Conservation (phyloP, 2,888 invertebrate genomes). For the Watsonalla cultraria region DNA sequence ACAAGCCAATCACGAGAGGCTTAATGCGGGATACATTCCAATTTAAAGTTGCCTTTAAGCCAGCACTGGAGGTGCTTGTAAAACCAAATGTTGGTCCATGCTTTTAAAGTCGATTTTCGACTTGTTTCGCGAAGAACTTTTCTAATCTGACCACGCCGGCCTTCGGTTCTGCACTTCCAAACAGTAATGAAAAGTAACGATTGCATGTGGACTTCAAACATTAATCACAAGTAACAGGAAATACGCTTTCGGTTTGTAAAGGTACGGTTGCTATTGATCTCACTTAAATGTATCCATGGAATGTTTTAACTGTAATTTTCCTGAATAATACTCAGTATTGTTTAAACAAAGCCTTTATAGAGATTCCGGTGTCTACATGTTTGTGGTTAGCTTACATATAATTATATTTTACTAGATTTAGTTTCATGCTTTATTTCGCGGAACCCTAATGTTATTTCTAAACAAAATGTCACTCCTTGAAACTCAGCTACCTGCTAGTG, state of each 20-base stretch:
- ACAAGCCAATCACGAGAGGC: constrained; percentile 76
- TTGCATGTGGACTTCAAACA: constrained; percentile 69
- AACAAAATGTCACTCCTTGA: no score
- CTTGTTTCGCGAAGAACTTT: constrained; percentile 69
- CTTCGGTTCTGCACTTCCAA: constrained; percentile 70
- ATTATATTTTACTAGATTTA: no score
- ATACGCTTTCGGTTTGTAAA: not conserved
- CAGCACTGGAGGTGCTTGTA: constrained; percentile 59
- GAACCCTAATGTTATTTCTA: no score
- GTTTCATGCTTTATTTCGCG: no score
- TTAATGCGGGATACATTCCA: constrained; percentile 78
- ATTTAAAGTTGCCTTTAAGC: constrained; percentile 77
- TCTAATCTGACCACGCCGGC: constrained; percentile 74
- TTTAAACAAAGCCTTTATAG: no score
- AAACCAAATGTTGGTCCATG: constrained; percentile 73
- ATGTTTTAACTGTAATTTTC: no score
- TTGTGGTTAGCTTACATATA: no score
- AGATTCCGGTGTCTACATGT: no score
- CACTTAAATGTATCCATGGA: not conserved
- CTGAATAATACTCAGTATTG: no score
- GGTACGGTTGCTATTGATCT: not conserved
- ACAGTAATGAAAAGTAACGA: constrained; percentile 78
- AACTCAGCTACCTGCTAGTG: no score
- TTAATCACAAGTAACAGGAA: constrained; percentile 61
- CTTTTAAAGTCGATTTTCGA: constrained; percentile 77